These are phyloP conservation scores for Thrips palmi DNA, from an alignment of 1,140 invertebrate species.

Conservation along the genomic window DNA sequence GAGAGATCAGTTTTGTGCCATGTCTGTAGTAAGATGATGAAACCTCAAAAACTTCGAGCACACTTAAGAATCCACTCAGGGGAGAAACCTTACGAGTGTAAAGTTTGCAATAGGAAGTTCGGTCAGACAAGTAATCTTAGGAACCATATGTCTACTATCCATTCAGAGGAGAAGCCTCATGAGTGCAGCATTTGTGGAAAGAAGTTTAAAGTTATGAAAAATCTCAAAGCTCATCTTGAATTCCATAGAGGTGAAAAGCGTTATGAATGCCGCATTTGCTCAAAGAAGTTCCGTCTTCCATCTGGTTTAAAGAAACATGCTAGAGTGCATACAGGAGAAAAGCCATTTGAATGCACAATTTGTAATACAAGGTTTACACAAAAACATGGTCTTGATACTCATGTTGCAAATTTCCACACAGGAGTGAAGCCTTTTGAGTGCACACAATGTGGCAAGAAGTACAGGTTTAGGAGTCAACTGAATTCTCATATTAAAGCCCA, in stretches of 20 bases:
- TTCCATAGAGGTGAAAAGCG: too few relatives aligned
- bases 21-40: too few relatives aligned
- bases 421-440: constrained; percentile 34
- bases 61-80: too few relatives aligned
- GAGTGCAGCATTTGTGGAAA: constrained; percentile 26
- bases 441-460: constrained; percentile 32
- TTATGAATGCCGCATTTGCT: too few relatives aligned
- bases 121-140: constrained; percentile 15
- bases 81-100: constrained; percentile 16
- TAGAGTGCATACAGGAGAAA: constrained; percentile 38
- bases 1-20: too few relatives aligned
- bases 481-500: constrained; percentile 29
- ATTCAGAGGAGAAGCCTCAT: constrained; percentile 28
- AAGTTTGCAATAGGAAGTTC: constrained; percentile 17
- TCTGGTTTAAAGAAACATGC: constrained; percentile 42
- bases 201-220: too few relatives aligned
- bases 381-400: constrained; percentile 23
- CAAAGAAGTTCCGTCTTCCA: too few relatives aligned
- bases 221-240: too few relatives aligned
- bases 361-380: constrained; percentile 59
- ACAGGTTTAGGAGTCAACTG: constrained; percentile 28
- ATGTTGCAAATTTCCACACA: constrained; percentile 27
- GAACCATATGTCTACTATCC: constrained; percentile 19
- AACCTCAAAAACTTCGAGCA: too few relatives aligned
- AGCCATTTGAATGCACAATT: constrained; percentile 56